These are phyloP conservation scores for Antechinus flavipes DNA, from an alignment of 2,113 vertebrate species.

Conservation along the genomic window DNA sequence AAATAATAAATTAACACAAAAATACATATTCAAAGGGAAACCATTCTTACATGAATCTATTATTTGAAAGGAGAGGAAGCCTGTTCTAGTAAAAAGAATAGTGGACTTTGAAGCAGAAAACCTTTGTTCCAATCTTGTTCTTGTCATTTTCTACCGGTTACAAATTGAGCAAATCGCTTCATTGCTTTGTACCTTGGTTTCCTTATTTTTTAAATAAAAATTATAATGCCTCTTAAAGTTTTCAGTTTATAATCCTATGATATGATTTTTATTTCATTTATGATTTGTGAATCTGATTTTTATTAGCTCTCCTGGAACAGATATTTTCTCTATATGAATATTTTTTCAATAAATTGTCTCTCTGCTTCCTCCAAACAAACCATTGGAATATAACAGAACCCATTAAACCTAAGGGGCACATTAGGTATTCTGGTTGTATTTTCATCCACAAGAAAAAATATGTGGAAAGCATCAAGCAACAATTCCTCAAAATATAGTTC, in stretches of 20 bases:
- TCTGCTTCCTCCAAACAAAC: constrained; percentile 45
- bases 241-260: background rate
- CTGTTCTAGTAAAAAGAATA: background rate
- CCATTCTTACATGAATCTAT: background rate
- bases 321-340: background rate
- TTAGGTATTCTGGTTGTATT: background rate
- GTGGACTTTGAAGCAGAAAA: background rate
- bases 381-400: background rate
- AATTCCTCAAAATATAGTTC: background rate
- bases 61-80: constrained; percentile 35
- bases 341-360: background rate
- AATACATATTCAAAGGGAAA: background rate
- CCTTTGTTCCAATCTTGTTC: background rate
- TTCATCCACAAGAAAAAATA: background rate
- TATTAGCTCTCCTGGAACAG: background rate
- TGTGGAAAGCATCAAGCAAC: constrained; percentile 29
- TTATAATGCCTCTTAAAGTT: background rate
- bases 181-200: background rate
- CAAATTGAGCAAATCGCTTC: background rate
- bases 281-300: constrained; percentile 31
- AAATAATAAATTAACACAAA: constrained; percentile 23
- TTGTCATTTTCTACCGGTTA: background rate
- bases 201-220: background rate
- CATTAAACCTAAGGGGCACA: background rate
- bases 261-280: constrained; percentile 52